Evolutionary conservation across 2,113 vertebrate genomes (phyloP).

Genomic region (Galemys pyrenaicus): DNA sequence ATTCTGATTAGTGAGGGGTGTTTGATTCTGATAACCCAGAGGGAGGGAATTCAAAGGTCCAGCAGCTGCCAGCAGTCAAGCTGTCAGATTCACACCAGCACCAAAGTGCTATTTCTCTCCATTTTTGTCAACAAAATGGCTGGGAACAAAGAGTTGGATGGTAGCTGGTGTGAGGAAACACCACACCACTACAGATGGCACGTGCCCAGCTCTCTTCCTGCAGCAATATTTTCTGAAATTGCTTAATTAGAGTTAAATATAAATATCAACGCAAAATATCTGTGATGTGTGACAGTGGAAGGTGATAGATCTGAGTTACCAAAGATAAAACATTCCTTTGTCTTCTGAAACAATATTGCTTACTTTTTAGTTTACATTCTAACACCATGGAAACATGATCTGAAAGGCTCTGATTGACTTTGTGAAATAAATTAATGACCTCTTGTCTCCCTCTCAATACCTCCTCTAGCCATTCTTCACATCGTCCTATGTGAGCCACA

Average conservation of each 20-base stretch:
- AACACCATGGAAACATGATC: background rate
- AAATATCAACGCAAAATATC: slow-evolving; percentile 13
- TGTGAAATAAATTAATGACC: background rate
- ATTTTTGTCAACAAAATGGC: slow-evolving; percentile 53
- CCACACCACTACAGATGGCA: background rate
- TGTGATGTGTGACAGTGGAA: background rate
- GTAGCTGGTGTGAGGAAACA: background rate
- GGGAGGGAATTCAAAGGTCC: slow-evolving; percentile 61
- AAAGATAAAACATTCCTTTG: background rate
- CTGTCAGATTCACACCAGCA: slow-evolving; percentile 15
- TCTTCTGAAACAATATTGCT: background rate
- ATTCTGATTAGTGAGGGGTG: slow-evolving; percentile 66
- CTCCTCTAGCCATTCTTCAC: background rate
- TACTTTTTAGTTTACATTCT: background rate
- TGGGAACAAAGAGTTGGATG: background rate
- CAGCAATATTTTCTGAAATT: slow-evolving; percentile 22
- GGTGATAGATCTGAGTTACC: background rate
- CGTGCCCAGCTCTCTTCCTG: background rate
- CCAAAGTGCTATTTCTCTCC: background rate
- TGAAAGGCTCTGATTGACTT: background rate
- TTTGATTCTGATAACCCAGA: slow-evolving; percentile 71
- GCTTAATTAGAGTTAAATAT: slow-evolving; percentile 18
- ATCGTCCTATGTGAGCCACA: background rate
- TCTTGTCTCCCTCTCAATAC: background rate
- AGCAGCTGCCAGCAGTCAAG: slow-evolving; percentile 41